phyloP scores from a whole-genome alignment of 2,113 vertebrate species.

The Takifugu bimaculatus region DNA sequence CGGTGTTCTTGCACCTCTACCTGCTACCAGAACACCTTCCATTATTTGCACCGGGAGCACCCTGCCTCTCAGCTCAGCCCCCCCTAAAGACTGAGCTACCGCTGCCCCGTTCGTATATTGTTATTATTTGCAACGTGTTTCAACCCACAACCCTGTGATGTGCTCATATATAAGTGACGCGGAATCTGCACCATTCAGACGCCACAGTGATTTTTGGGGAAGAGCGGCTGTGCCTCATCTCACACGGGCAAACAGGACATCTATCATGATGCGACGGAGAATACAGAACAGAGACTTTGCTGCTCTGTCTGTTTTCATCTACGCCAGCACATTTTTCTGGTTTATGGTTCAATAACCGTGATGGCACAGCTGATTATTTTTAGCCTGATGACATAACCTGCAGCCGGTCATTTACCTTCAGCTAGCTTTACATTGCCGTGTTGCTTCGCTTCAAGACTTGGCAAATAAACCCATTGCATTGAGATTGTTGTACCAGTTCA shows the following conservation, averaged over 20 bases:
- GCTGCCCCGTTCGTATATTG: too few relatives aligned
- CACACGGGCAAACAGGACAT: conserved; percentile 10
- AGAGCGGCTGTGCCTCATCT: conserved; percentile 20
- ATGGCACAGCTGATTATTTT: conserved; percentile 32
- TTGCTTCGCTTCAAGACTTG: conserved; percentile 22
- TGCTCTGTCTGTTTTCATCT: conserved; percentile 22
- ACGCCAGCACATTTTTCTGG: conserved; percentile 7
- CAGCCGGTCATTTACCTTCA: conserved; percentile 15
- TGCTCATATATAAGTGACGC: conserved; percentile 57
- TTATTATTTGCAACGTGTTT: too few relatives aligned
- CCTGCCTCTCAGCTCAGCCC: too few relatives aligned
- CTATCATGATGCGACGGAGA: background rate
- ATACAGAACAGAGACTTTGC: conserved; percentile 10
- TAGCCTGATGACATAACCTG: conserved; percentile 26
- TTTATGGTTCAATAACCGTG: conserved; percentile 27
- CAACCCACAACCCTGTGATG: conserved; percentile 45
- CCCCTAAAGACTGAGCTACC: too few relatives aligned
- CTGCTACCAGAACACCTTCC: too few relatives aligned
- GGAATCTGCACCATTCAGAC: conserved; percentile 56
- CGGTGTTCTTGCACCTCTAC: too few relatives aligned
- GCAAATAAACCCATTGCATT: background rate
- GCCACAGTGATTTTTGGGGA: conserved; percentile 28
- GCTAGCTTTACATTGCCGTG: conserved; percentile 12
- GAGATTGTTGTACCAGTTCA: background rate
- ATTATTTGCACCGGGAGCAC: too few relatives aligned